Base-by-base conservation (phyloP, 2,888 invertebrate species). In the Lypha dubia region DNA sequence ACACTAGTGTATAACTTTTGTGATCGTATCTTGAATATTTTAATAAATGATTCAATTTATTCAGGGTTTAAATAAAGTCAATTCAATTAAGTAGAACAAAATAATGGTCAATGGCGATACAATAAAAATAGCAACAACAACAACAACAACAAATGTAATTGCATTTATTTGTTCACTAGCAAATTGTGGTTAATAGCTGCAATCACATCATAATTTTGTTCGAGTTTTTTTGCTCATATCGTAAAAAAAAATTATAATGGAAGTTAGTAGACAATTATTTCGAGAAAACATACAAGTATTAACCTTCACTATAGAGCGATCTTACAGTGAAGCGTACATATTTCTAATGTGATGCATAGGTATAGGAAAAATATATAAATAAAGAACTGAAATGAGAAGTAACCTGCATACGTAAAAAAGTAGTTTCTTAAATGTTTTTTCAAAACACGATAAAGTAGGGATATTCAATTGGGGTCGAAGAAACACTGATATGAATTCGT, bases 31-130 rank as follows among this genome's bases (percentile, higher is more conserved):
- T 58, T 80, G 65, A 56, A 73, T 73, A 73, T 65, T 58, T 75
- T 68, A 56, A 68, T 46, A 62, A 49, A 28, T 82, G 76, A 82
- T 49, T 76, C 75, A 82, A 71, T 76, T 74, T 68, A 56, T 70
- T 76, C 81, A 81, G 70, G 46, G 81, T 75, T 63, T 75, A 70
- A 70, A 58, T 76, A 70, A 63, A 70, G 75, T 82, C 81, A 82
- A 76, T 76, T 76, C 8, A 63, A 82, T 82, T 82, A 71, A 82
- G 38, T 76, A 76, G 70, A 82, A 63, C 68, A 56, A 76, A 70
- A 56, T 70, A 56, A 76, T 76, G 81, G 56, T 76, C 81, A 82
- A 76, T 63, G 75, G 9, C 65, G 49, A 58, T 49, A 38, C 22
- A 41, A 58, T 20, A 51, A 67, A 28, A 65, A 68, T 35, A 53